Evolutionary conservation across 2,113 vertebrate species (phyloP).

Genomic region (Sceloporus tristichus): DNA sequence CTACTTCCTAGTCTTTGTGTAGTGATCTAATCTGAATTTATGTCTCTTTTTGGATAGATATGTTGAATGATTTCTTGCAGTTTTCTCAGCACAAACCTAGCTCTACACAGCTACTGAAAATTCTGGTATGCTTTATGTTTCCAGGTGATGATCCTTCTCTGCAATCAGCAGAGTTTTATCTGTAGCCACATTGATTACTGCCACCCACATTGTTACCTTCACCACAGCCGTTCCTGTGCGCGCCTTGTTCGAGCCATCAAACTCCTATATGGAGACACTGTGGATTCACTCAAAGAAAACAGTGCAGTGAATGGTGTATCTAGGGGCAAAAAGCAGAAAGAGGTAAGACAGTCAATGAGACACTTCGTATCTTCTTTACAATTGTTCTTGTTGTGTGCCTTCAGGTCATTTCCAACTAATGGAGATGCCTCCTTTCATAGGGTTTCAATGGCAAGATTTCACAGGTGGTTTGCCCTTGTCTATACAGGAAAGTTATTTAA

Average conservation of each 20-base stretch:
- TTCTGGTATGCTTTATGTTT: constrained; percentile 40
- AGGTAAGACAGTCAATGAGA: constrained; percentile 78
- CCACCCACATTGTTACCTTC: constrained; percentile 97
- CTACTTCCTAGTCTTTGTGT: neutral
- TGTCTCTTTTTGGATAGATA: neutral
- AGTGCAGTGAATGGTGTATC: constrained; percentile 71
- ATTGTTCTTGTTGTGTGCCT: too few species aligned
- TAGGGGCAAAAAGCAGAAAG: constrained; percentile 92
- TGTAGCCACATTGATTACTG: constrained; percentile 97
- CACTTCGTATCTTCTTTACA: too few species aligned
- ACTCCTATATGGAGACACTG: constrained; percentile 93
- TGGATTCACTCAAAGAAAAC: constrained; percentile 91
- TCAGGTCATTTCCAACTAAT: too few species aligned
- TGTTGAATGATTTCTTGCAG: neutral
- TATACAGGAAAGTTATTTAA: neutral
- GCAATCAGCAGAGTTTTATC: constrained; percentile 99
- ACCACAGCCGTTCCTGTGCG: constrained; percentile 95
- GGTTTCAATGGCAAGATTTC: too few species aligned
- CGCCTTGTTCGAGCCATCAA: constrained; percentile 97
- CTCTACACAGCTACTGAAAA: neutral
- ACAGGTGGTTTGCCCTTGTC: too few species aligned
- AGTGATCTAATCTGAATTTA: neutral
- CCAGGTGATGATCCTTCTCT: constrained; percentile 97
- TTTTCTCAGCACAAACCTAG: neutral
- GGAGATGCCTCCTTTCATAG: too few species aligned